Evolutionary conservation across 2,797 vertebrate species (phyloP).

Genomic region (Oreochromis grahami): DNA sequence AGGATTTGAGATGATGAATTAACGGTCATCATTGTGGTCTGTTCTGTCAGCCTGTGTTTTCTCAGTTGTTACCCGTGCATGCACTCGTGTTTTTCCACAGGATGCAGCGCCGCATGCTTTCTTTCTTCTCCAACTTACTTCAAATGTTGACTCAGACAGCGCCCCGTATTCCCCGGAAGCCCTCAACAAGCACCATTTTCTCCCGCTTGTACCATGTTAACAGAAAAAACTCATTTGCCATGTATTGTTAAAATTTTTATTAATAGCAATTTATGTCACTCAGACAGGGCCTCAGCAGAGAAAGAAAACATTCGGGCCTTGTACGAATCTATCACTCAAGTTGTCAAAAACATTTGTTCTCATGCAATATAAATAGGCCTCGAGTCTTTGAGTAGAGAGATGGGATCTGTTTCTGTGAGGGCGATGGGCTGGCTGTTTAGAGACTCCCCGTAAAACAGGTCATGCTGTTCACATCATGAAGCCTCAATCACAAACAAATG

Average conservation of each 20-base stretch:
- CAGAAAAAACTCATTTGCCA: conserved; percentile 89
- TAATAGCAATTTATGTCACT: conserved; percentile 91
- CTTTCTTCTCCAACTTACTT: conserved; percentile 16
- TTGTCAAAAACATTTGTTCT: conserved; percentile 95
- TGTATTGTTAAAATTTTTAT: conserved; percentile 93
- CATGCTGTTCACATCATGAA: conserved; percentile 77
- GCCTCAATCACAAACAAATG: conserved; percentile 82
- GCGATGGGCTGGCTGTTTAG: conserved; percentile 68
- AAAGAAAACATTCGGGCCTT: conserved; percentile 82
- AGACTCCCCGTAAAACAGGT: conserved; percentile 78
- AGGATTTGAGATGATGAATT: conserved; percentile 8
- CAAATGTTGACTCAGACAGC: conserved; percentile 61
- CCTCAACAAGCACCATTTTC: conserved; percentile 69
- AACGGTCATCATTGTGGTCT: neutral
- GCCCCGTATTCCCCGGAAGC: conserved; percentile 69
- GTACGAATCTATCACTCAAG: conserved; percentile 90
- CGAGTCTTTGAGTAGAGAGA: conserved; percentile 77
- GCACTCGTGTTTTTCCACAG: conserved; percentile 18
- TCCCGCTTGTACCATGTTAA: conserved; percentile 80
- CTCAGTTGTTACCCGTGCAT: neutral
- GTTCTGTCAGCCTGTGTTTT: conserved; percentile 3
- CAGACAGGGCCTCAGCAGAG: conserved; percentile 76
- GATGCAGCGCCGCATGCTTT: conserved; percentile 24
- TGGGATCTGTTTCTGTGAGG: conserved; percentile 82
- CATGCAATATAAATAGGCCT: conserved; percentile 89